Evolutionary conservation across 2,797 vertebrate genomes (phyloP).

Genomic region (Spatula versicolor): DNA sequence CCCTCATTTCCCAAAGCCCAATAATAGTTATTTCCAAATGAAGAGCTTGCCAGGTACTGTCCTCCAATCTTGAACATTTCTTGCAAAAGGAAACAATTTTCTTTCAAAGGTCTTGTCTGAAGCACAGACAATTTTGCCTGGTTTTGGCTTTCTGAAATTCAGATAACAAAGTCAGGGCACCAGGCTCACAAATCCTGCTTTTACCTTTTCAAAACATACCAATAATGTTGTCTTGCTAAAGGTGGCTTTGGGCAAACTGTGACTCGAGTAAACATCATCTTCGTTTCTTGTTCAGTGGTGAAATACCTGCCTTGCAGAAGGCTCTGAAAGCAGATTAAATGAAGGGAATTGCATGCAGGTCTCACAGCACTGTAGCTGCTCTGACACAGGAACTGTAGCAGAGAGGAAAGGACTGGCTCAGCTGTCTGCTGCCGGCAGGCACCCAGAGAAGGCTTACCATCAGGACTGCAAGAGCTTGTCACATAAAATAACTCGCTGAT

Average conservation of each 20-base stretch:
- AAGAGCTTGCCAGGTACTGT: neutral
- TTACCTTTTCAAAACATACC: neutral
- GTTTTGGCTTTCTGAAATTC: neutral
- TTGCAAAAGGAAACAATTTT: neutral
- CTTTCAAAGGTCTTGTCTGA: neutral
- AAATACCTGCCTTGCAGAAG: conserved; percentile 16
- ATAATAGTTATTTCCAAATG: accelerated
- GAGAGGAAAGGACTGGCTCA: neutral
- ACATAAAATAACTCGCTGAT: neutral
- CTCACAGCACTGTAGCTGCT: neutral
- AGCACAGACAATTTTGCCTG: neutral
- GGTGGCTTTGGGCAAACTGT: neutral
- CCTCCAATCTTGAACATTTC: neutral
- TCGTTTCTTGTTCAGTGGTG: neutral
- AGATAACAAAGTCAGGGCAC: neutral
- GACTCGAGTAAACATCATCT: neutral
- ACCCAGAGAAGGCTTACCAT: neutral
- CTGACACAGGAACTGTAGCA: neutral
- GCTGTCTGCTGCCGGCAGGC: neutral
- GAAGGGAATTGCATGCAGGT: neutral
- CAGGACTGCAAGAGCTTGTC: neutral
- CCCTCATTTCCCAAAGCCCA: neutral
- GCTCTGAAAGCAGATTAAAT: neutral
- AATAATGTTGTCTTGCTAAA: neutral
- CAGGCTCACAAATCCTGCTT: neutral